These are phyloP conservation scores for Zaprionus bogoriensis DNA, from an alignment of 2,888 invertebrate species.

Conservation along the genomic window DNA sequence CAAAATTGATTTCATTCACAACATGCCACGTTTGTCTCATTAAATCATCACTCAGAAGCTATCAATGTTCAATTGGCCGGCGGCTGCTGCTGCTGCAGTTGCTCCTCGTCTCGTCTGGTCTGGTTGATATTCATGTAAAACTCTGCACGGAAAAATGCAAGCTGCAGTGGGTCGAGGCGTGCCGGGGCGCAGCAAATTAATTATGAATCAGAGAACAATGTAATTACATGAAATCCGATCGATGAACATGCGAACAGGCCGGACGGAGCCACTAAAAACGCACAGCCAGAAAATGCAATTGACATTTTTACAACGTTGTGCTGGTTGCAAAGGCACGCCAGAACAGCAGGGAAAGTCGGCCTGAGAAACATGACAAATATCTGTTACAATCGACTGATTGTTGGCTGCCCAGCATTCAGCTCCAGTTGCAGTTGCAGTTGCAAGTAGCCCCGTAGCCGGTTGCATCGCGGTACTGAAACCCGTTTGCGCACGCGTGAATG, in stretches of 20 bases:
- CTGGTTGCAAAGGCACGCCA: conserved; percentile 53
- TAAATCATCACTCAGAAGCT: conserved; percentile 77
- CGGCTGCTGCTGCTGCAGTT: conserved; percentile 18
- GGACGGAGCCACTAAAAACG: conserved; percentile 41
- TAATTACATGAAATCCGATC: conserved; percentile 81
- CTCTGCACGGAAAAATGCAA: conserved; percentile 66
- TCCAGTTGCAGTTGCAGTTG: conserved; percentile 6
- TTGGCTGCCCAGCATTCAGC: conserved; percentile 35
- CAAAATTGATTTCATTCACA: conserved; percentile 78
- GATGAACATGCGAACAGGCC: conserved; percentile 65
- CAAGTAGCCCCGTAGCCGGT: neutral
- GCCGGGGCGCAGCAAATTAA: conserved; percentile 62
- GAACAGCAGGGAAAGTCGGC: conserved; percentile 72
- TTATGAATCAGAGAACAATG: conserved; percentile 81
- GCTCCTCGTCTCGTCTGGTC: no score
- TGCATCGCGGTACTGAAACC: conserved; percentile 30
- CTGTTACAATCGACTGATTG: conserved; percentile 78
- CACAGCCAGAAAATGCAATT: conserved; percentile 64
- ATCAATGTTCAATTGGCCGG: conserved; percentile 70
- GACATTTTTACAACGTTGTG: conserved; percentile 79
- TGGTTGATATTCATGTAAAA: conserved; percentile 66
- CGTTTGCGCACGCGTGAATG: conserved; percentile 78
- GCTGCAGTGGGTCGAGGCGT: neutral
- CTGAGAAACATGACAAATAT: conserved; percentile 74
- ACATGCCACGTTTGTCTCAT: conserved; percentile 78